phyloP scores from a whole-genome alignment of 2,888 invertebrate genomes.

The Temnothorax unifasciatus region DNA sequence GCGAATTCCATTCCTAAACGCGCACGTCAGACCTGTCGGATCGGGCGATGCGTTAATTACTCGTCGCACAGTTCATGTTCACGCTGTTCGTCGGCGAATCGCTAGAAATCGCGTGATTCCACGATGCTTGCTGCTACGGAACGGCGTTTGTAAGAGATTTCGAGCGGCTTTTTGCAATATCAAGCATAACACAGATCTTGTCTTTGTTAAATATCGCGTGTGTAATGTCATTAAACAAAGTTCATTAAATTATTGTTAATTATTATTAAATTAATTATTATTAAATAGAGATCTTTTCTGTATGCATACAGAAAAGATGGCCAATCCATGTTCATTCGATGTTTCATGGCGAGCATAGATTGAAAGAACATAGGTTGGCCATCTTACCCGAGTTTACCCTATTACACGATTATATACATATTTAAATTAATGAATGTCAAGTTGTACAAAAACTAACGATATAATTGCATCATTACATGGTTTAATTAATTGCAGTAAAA shows the following conservation, averaged over 20 bases:
- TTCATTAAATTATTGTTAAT: slow-evolving; percentile 1
- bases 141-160: slow-evolving; percentile 11
- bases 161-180: background rate
- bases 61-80: slow-evolving; percentile 47
- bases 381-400: too few species aligned
- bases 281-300: too few species aligned
- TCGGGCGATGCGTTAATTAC: slow-evolving; percentile 74
- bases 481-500: background rate
- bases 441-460: background rate
- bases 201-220: background rate
- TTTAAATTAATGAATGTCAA: background rate
- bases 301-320: too few species aligned
- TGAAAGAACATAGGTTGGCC: too few species aligned
- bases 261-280: too few species aligned
- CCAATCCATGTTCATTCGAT: too few species aligned
- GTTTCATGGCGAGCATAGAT: too few species aligned
- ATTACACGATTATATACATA: background rate
- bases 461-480: background rate
- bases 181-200: background rate
- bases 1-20: slow-evolving; percentile 73
- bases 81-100: slow-evolving; percentile 23
- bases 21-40: slow-evolving; percentile 71
- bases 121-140: slow-evolving; percentile 42
- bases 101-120: slow-evolving; percentile 62
- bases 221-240: background rate